A percentile compares a stretch with the other conserved stretches of the same genome.
Evolutionary conservation across 2,888 invertebrate species (phyloP).

Genomic region (Chorisops tibialis): DNA sequence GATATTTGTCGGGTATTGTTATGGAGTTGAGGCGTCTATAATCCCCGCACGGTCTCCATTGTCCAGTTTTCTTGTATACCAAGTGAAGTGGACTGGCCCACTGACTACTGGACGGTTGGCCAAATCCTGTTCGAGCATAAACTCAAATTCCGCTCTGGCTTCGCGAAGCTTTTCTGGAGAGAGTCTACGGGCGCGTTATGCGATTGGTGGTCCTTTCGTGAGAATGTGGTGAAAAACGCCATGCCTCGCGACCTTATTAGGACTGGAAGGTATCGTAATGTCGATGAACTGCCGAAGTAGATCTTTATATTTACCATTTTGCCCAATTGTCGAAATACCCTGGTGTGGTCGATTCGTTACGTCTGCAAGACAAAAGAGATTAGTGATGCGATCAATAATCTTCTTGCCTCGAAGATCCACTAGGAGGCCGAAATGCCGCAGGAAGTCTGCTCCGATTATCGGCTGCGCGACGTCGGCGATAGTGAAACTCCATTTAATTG

Average conservation of each 20-base stretch:
- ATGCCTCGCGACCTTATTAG: not conserved
- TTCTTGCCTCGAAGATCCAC: constrained; percentile 8
- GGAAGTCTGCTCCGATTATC: constrained; percentile 26
- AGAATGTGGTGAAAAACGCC: constrained; percentile 25
- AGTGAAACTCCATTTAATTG: constrained; percentile 15
- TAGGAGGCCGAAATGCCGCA: constrained; percentile 9
- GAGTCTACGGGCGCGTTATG: constrained; percentile 19
- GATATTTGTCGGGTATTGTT: not conserved
- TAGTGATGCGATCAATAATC: constrained; percentile 13
- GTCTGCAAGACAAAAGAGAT: not conserved
- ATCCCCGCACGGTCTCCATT: too few relatives aligned
- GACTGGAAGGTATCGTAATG: not conserved
- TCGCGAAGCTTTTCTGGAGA: constrained; percentile 15
- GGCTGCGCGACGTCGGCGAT: constrained; percentile 25
- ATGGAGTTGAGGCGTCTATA: not conserved
- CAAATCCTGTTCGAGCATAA: constrained; percentile 18
- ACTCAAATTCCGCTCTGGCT: constrained; percentile 28
- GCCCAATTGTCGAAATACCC: not conserved
- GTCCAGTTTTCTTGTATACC: constrained; percentile 17
- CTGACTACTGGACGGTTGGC: constrained; percentile 13
- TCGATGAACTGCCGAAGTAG: not conserved
- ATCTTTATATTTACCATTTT: not conserved
- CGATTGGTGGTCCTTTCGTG: constrained; percentile 23
- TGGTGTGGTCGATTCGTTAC: not conserved
- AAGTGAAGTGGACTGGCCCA: constrained; percentile 27